These are phyloP conservation scores for Macrotrachela quadricornifera DNA, from an alignment of 1,140 invertebrate genomes.

Conservation along the genomic window DNA sequence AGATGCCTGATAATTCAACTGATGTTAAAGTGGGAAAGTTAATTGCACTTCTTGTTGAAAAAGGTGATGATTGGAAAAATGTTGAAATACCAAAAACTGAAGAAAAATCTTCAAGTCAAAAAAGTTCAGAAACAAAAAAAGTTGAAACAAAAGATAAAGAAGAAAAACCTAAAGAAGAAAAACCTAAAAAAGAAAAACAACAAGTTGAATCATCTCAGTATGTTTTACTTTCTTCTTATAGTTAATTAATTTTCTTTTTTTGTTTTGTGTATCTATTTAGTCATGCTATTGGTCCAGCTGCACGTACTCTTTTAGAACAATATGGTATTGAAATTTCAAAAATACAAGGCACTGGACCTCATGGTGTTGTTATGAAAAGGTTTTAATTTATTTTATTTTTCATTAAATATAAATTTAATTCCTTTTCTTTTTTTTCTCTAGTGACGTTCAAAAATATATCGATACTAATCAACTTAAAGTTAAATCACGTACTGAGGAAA, in stretches of 20 bases:
- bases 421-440: slow-evolving; percentile 1
- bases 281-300: slow-evolving; percentile 1
- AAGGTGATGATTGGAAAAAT: slow-evolving; percentile 7
- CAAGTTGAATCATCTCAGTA: too few species aligned
- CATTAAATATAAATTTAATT: background rate
- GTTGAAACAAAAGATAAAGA: background rate
- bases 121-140: background rate
- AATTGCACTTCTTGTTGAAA: background rate
- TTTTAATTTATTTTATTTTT: background rate
- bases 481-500: background rate
- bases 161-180: background rate
- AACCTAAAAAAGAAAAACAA: background rate
- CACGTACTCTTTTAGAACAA: background rate
- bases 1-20: slow-evolving; percentile 1
- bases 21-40: slow-evolving; percentile 6
- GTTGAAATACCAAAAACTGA: background rate
- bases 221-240: too few species aligned
- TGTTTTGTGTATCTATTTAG: too few species aligned
- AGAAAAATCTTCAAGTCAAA: background rate
- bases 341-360: slow-evolving; percentile 1
- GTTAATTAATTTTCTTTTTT: too few species aligned
- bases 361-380: slow-evolving; percentile 6
- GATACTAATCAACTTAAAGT: background rate
- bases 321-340: background rate
- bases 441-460: slow-evolving; percentile 7